These are phyloP conservation scores for Ailurus styani DNA, from an alignment of 2,113 vertebrate species.

Conservation along the genomic window DNA sequence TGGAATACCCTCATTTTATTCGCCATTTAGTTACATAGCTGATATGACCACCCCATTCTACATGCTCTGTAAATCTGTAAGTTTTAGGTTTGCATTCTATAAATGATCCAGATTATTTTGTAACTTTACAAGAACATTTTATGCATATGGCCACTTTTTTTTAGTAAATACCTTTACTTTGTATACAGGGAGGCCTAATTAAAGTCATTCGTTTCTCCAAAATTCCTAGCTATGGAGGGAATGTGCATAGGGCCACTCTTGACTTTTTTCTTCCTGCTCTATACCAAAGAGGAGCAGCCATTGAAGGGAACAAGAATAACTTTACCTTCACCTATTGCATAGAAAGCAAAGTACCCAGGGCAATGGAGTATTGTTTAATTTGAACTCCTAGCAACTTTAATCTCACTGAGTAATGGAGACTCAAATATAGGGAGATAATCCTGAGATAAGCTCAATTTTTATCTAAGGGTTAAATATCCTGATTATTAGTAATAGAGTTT, in stretches of 20 bases:
- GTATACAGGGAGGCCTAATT: neutral
- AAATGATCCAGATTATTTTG: neutral
- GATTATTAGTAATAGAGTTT: neutral
- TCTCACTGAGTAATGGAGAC: neutral
- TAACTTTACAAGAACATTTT: neutral
- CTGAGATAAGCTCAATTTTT: neutral
- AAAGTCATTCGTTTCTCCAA: neutral
- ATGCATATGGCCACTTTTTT: rapidly evolving
- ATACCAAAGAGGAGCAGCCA: neutral
- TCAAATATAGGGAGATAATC: neutral
- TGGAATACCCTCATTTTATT: neutral
- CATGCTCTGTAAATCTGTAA: neutral
- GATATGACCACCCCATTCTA: neutral
- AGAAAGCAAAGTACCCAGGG: neutral
- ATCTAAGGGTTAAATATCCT: neutral
- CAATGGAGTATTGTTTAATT: neutral
- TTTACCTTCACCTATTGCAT: rapidly evolving
- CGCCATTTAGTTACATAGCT: neutral
- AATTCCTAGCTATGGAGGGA: rapidly evolving
- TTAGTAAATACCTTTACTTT: neutral
- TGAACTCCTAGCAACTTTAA: neutral
- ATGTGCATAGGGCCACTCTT: rapidly evolving
- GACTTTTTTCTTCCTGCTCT: neutral
- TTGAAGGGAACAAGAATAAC: neutral
- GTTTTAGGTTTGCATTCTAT: neutral